These are phyloP conservation scores for Synergus laeviventris DNA, from an alignment of 2,888 invertebrate genomes.

Conservation along the genomic window DNA sequence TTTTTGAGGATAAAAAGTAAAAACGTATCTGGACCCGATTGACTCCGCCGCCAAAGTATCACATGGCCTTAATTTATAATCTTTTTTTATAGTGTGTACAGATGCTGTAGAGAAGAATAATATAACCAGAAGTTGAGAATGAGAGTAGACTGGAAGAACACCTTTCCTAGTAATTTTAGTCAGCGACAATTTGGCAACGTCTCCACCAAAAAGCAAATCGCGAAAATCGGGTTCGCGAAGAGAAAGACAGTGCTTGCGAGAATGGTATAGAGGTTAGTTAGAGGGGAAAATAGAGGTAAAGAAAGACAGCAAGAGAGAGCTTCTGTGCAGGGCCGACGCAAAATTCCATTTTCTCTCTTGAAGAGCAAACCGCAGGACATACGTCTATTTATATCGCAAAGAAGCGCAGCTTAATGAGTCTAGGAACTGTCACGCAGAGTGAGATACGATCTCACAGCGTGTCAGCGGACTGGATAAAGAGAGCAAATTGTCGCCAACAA, in stretches of 20 bases:
- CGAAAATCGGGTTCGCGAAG: slow-evolving; percentile 48
- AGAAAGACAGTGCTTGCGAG: slow-evolving; percentile 41
- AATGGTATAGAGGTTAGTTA: slow-evolving; percentile 15
- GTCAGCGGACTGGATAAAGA: slow-evolving; percentile 46
- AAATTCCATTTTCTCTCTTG: slow-evolving; percentile 56
- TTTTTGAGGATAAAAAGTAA: no score
- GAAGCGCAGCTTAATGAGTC: slow-evolving; percentile 74
- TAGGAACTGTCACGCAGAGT: slow-evolving; percentile 70
- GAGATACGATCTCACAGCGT: slow-evolving; percentile 69
- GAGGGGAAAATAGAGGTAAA: slow-evolving; percentile 41
- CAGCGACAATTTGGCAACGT: slow-evolving; percentile 73
- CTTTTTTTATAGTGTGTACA: no score
- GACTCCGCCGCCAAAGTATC: no score
- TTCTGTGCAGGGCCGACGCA: slow-evolving; percentile 59
- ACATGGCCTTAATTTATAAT: no score
- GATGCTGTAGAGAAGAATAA: neutral
- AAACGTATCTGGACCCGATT: no score
- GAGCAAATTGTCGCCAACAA: slow-evolving; percentile 33
- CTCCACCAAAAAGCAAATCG: slow-evolving; percentile 66
- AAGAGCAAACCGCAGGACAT: slow-evolving; percentile 49
- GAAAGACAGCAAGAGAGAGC: slow-evolving; percentile 45
- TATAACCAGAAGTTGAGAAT: neutral
- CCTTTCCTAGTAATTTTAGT: slow-evolving; percentile 73
- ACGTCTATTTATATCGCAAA: slow-evolving; percentile 71
- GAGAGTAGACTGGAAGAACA: slow-evolving; percentile 46